These are phyloP conservation scores for Meleagris gallopavo DNA, from an alignment of 2,113 vertebrate genomes.

Conservation along the genomic window DNA sequence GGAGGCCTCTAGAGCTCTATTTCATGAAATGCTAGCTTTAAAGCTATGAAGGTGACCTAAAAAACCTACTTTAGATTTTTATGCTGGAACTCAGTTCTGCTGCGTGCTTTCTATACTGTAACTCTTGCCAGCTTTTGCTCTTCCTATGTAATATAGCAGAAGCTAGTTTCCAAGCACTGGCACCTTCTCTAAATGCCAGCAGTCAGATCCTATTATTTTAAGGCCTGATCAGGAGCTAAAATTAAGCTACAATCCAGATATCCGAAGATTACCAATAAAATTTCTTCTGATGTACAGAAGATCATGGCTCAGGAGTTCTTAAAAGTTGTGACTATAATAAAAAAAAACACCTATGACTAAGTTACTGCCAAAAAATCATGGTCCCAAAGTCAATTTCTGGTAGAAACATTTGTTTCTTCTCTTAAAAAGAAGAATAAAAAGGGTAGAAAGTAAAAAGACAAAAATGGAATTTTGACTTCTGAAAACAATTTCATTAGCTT, in stretches of 20 bases:
- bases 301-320: not conserved
- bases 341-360: too few species aligned
- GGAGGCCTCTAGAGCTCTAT: not conserved
- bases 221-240: not conserved
- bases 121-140: not conserved
- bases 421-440: not conserved
- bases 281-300: not conserved
- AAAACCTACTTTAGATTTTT: not conserved
- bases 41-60: not conserved
- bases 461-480: not conserved
- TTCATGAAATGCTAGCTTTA: not conserved
- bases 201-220: not conserved
- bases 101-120: not conserved
- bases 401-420: not conserved
- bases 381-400: not conserved
- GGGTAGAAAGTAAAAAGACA: not conserved
- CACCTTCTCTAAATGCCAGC: not conserved
- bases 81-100: not conserved
- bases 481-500: not conserved
- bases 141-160: not conserved
- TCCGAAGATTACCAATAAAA: not conserved
- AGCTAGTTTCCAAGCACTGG: not conserved
- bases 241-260: not conserved
- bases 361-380: not conserved
- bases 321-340: not conserved